Evolutionary conservation across 2,888 invertebrate species (phyloP), one percentile per base, ranked within the genome.

Genomic region (Philaethria dido): DNA sequence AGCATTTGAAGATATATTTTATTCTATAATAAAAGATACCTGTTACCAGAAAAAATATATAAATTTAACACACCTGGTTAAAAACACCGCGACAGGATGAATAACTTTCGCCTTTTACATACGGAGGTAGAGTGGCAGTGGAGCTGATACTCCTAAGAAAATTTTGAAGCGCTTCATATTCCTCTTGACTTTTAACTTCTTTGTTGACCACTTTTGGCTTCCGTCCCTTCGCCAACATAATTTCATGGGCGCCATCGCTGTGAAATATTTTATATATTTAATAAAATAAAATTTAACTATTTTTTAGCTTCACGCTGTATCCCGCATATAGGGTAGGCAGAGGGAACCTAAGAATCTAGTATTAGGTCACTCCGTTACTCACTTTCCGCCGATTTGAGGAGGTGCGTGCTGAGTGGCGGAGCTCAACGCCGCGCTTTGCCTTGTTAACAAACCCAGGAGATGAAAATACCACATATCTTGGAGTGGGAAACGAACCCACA

Each of bases 71-170:
- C 75, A 92, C 93, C 87, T 93, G 93, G 71, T 93, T 92, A n/a
- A 92, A 80, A 1, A 93, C 92, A 14, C 93, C 93, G 64, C 82
- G 82, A 0, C 77, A 75, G 0, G 93, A 92, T 0, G 93, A 93
- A 73, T 90, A 93, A 0, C 88, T 89, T 72, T 92, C 92, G 33
- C 92, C 93, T 72, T 92, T 92, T 18, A 91, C 89, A 72, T 92
- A 91, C 1, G 91, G 92, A 3, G 93, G 93, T 33, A 93, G 81
- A 0, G 93, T 92, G 59, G 92, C 92, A 0, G 92, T 92, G 16
- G 93, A 93, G 71, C 93, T 93, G 78, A 93, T 91, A 74, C 92
- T 92, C 65, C 92, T 88, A 0, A 93, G 83, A 71, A 93, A 93
- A 72, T 89, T 88, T 73, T 93, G 89, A 18, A 93, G 79, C 0